Evolutionary conservation across 2,113 vertebrate genomes (phyloP).

Genomic region (Panurus biarmicus): DNA sequence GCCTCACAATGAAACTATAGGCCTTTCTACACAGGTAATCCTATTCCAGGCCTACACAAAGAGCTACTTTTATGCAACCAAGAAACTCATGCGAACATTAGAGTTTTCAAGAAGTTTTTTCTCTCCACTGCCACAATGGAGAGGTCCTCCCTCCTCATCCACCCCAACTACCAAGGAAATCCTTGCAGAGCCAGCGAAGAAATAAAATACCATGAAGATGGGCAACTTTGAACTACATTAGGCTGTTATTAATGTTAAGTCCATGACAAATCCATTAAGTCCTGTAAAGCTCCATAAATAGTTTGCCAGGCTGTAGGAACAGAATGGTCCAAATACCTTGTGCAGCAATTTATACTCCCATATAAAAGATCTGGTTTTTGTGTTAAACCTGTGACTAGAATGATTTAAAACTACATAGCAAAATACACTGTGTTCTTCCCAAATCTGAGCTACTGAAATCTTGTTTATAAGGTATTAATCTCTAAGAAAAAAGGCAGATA

Average conservation of each 20-base stretch:
- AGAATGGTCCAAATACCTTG: background rate
- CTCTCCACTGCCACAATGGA: background rate
- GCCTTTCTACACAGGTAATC: background rate
- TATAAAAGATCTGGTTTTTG: background rate
- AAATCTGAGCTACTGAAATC: background rate
- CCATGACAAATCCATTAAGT: background rate
- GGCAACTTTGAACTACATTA: background rate
- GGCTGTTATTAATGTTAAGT: background rate
- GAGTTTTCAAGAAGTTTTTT: background rate
- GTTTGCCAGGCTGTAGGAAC: background rate
- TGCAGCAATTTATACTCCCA: background rate
- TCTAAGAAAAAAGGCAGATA: background rate
- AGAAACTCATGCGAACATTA: rapidly evolving
- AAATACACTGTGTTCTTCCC: background rate
- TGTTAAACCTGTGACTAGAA: background rate
- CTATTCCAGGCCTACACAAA: background rate
- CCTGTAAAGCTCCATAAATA: background rate
- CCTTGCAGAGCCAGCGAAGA: background rate
- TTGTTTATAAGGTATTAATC: background rate
- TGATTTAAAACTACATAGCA: background rate
- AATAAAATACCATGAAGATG: background rate
- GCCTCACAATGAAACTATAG: background rate
- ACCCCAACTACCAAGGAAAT: background rate
- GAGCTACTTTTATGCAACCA: background rate
- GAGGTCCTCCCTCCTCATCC: background rate